Evolutionary conservation across 1,140 invertebrate genomes (phyloP), one percentile per base, ranked within the genome.

Genomic region (Cyrtorhinus lividipennis): DNA sequence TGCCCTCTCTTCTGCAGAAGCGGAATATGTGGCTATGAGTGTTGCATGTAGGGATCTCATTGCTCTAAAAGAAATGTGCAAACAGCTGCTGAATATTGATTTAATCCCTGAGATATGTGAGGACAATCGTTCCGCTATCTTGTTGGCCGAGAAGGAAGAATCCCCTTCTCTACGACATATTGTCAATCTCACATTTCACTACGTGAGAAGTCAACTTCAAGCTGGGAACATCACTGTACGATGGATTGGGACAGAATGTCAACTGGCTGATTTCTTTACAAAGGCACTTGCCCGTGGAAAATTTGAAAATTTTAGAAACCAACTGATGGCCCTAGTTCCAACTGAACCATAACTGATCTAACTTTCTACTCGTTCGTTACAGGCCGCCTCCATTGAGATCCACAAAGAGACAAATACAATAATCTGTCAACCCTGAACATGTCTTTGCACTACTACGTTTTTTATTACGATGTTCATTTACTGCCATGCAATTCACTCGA

Each of bases 1-100:
- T 15, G 68, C 72, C 30, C 65, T 74, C 2, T 73, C 69, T 8
- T 68, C 66, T 15, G 68, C 69, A 1, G 72, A 74, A 68, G 68
- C 71, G 1, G 74, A 76, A 61, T 74, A 72, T 57, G 67, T 73
- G 10, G 69, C 71, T 1, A 60, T 72, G 56, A 61, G 66, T n/a
- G 61, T 59, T 30, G 66, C 66, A 2, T 63, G 59, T 18, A 68
- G 68, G 67, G 70, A 73, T 66, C 8, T 66, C 5, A 46, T 72
- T 3, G 72, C 67, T 66, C 24, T 74, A n/a, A 58, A 62, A 56
- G 63, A 64, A 59, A 56, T 72, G 13, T 56, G 62, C 23, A 5
- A 18, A 38, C 5, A 38, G 5, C 15, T 38, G 30, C 15, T 38
- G 15, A 38, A 38, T 38, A 8, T 5, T 38, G 5, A 38, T 38